Base-by-base conservation (phyloP, 2,888 invertebrate genomes). In the Erannis defoliaria region DNA sequence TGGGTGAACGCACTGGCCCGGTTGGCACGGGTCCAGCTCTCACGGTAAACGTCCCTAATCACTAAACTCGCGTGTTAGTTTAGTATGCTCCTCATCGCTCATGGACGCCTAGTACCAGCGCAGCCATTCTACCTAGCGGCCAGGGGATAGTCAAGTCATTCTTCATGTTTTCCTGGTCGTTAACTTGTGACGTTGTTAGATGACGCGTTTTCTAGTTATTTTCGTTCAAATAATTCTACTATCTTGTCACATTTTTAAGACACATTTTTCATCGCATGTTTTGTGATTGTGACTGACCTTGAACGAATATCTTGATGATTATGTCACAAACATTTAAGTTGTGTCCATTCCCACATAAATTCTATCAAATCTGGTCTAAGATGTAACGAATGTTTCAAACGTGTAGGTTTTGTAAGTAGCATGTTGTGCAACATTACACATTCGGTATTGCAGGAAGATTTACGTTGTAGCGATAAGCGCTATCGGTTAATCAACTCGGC, bases 1-100 rank as follows among this genome's bases (percentile, higher is more conserved):
- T 82, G 83, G 90, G 90, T 93, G 89, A 92, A 93, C 87, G 93
- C 84, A 88, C 91, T 90, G 92, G 82, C 92, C 90, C 82, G 90
- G 78, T 91, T 92, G 92, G 92, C 89, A 63, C 81, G 71, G 56
- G 73, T 90, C 93, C 93, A 93, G 82, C 84, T 88, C 90, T 86
- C 90, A 90, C 90, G 89, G 85, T 85, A 82, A 84, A 87, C 86
- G 87, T 83, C 83, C 82, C 90, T 90, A 89, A 90, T 91, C 91
- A 87, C 84, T 81, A 75, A 76, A 81, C 84, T 80, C 84, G 78
- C 82, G 81, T 80, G 84, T 85, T 86, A 85, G 84, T 85, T 85
- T 87, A 85, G 84, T 85, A 85, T 84, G 81, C 89, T 88, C 82
- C 83, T 86, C 82, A 85, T 84, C 78, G 81, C 82, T 86, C 83